Base-by-base conservation (phyloP, 1,140 invertebrate species). In the Bombus breviceps region DNA sequence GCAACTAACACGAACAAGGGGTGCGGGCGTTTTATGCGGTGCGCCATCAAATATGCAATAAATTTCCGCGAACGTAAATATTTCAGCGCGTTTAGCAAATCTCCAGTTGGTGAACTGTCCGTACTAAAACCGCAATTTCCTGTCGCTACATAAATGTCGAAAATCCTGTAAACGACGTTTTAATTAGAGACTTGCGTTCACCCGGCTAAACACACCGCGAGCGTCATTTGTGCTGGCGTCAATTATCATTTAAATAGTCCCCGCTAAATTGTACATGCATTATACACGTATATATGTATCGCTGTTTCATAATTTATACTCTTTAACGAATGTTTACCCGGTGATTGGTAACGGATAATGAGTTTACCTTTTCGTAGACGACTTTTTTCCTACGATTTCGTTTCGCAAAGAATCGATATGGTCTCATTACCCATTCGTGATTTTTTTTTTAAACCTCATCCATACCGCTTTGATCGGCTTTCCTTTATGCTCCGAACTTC, bases 171-270 rank as follows among this genome's bases (percentile, higher is more conserved):
- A 86, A 90, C 80, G 88, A 91, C 84, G 88, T 91, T 91, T 91
- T 91, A 91, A 91, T 91, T 91, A 87, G 82, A 88, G 90, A 89
- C 85, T 83, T 75, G 73, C 81, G 66, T 64, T 68, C 77, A 32
- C 34, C 76, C 64, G 41, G 84, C 84, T 90, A 89, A 91, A 91
- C 91, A 89, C 80, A 32, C 53, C 57, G 47, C 69, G 87, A 47
- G 32, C 64, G 66, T 77, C 83, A 82, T 91, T 87, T 83, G 82
- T 88, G 73, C 71, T 28, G 71, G 79, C 90, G 88, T 89, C 90
- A 89, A 91, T 91, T 91, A 91, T 87, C 84, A 90, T 90, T 90
- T 90, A 90, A 88, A 90, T 79, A 87, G 89, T 79, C n/a, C 39
- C 47, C 39, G 88, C n/a, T 83, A 87, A 90, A 90, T 90, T 74